phyloP scores from a whole-genome alignment of 2,888 invertebrate species.

The Torymus auratus region DNA sequence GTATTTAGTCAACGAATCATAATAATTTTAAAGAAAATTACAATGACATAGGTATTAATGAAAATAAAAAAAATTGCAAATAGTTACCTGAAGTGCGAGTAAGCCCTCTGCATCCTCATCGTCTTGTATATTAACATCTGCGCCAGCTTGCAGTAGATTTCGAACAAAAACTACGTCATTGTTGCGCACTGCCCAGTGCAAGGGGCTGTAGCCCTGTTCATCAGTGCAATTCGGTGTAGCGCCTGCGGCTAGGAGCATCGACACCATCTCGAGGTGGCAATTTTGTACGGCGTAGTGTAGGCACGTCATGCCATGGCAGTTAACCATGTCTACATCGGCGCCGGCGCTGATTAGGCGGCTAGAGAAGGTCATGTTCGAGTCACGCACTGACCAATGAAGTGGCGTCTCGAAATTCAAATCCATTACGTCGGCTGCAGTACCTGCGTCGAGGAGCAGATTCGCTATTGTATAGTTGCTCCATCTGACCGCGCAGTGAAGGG shows the following conservation, averaged over 20 bases:
- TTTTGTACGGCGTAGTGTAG: constrained; percentile 33
- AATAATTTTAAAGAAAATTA: no score
- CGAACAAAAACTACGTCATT: constrained; percentile 7
- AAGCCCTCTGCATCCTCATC: constrained; percentile 38
- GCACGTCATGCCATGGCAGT: constrained; percentile 35
- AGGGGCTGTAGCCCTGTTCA: constrained; percentile 30
- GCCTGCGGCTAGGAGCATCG: constrained; percentile 6
- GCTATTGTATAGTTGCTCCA: constrained; percentile 18
- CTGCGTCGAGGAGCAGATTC: constrained; percentile 10
- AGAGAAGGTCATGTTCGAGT: constrained; percentile 6
- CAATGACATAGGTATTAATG: no score
- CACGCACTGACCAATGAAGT: constrained; percentile 33
- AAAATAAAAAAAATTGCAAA: no score
- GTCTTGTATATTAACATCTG: constrained; percentile 43
- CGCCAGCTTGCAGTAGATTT: constrained; percentile 28
- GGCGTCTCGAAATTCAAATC: constrained; percentile 37
- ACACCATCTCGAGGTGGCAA: not conserved
- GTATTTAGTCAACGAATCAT: no score
- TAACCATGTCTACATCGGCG: constrained; percentile 37
- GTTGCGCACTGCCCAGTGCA: constrained; percentile 42
- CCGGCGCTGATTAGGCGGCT: constrained; percentile 15
- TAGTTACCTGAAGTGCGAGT: constrained; percentile 28
- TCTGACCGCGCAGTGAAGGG: constrained; percentile 36
- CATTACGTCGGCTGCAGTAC: constrained; percentile 24
- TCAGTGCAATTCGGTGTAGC: constrained; percentile 47